Evolutionary conservation across 2,888 invertebrate species (phyloP).

Genomic region (Erebia epiphron): DNA sequence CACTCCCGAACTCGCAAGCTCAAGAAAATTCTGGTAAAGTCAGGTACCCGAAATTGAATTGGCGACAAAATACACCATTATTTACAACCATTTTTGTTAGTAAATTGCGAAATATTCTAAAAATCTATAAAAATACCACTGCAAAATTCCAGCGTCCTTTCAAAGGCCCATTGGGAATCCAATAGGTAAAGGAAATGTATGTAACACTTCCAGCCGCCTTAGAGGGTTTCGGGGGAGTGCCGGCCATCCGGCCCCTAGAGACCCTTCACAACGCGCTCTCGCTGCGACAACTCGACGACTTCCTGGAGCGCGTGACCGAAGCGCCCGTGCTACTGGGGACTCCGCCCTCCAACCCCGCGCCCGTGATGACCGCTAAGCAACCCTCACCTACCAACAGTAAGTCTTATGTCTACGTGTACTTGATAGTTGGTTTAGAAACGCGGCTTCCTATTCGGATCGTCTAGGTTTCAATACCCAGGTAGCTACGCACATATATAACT

Average conservation of each 20-base stretch:
- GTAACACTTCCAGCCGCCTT: constrained; percentile 79
- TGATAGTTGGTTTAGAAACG: too few relatives aligned
- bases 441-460: too few relatives aligned
- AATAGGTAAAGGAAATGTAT: not conserved
- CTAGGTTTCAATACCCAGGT: too few relatives aligned
- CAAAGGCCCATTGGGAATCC: not conserved
- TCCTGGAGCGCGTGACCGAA: constrained; percentile 93
- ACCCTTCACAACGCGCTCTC: constrained; percentile 98
- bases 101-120: too few relatives aligned
- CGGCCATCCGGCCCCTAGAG: constrained; percentile 97
- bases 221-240: constrained; percentile 95
- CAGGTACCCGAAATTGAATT: too few relatives aligned
- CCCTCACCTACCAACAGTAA: constrained; percentile 73
- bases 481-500: too few relatives aligned
- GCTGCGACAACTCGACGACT: constrained; percentile 93
- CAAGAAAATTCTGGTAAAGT: too few relatives aligned
- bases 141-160: not conserved
- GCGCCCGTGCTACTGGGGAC: constrained; percentile 87
- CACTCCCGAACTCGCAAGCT: too few relatives aligned
- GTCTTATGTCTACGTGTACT: constrained; percentile 34
- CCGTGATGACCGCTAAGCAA: constrained; percentile 81
- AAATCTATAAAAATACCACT: too few relatives aligned
- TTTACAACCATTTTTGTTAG: too few relatives aligned
- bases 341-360: constrained; percentile 84
- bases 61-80: too few relatives aligned